These are phyloP conservation scores for Hycleus cichorii DNA, from an alignment of 1,140 invertebrate species.

Conservation along the genomic window DNA sequence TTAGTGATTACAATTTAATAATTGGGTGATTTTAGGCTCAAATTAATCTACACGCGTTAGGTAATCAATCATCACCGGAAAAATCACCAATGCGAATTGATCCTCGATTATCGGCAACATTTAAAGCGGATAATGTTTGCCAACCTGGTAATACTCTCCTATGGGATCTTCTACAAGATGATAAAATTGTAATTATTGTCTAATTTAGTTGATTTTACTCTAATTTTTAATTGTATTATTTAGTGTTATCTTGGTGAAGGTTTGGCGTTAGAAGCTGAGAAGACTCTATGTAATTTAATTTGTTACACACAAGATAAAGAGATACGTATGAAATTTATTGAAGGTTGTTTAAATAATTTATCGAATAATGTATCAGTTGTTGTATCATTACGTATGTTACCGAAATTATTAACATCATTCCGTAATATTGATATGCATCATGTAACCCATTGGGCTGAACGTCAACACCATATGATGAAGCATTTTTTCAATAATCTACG, in stretches of 20 bases:
- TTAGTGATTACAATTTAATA: neutral
- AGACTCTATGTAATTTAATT: slow-evolving; percentile 78
- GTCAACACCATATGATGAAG: slow-evolving; percentile 83
- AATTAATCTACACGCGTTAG: slow-evolving; percentile 36
- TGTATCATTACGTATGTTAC: slow-evolving; percentile 70
- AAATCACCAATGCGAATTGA: slow-evolving; percentile 36
- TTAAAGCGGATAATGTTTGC: slow-evolving; percentile 73
- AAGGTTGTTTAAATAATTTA: slow-evolving; percentile 86
- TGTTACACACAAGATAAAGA: slow-evolving; percentile 83
- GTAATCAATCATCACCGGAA: slow-evolving; percentile 42
- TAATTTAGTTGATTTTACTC: no score
- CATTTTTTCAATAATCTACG: slow-evolving; percentile 84
- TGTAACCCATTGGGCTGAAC: slow-evolving; percentile 82
- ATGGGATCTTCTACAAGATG: slow-evolving; percentile 91
- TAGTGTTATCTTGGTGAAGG: slow-evolving; percentile 78
- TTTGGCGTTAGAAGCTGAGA: slow-evolving; percentile 82
- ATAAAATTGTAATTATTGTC: slow-evolving; percentile 67
- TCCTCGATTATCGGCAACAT: slow-evolving; percentile 43
- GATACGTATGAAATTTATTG: slow-evolving; percentile 90
- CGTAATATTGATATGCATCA: slow-evolving; percentile 74
- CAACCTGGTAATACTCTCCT: slow-evolving; percentile 83
- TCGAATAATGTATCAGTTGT: slow-evolving; percentile 60
- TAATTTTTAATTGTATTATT: slow-evolving; percentile 22
- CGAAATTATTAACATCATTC: slow-evolving; percentile 86
- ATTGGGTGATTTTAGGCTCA: slow-evolving; percentile 24